Base-by-base conservation (phyloP, 2,797 vertebrate species). In the Odontamblyopus lacepedii region DNA sequence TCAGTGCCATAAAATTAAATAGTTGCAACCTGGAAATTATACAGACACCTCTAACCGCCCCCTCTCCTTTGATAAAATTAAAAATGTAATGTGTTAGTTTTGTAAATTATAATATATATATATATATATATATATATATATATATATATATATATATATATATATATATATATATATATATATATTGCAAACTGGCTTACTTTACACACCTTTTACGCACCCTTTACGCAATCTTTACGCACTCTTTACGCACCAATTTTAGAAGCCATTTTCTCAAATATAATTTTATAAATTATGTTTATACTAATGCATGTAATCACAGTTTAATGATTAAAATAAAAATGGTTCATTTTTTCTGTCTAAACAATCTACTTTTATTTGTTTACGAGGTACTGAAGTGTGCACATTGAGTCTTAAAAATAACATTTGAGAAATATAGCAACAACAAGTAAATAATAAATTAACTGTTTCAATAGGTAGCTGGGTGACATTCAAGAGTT, bases 391-490 rank as follows among this genome's bases (percentile, higher is more conserved):
- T 94, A 93, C 92, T 85, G 66, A 77, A 76, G 80, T 84, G 89
- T 92, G 87, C 86, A 93, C 86, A 91, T 88, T 85, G 73, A 79
- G 72, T 72, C 56, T 59, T 63, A 56, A 68, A 66, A 72, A 78
- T 69, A 59, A 67, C 74, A 71, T 69, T 73, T 63, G 55, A 30
- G 32, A 32, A 51, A 18, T 73, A 77, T 77, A 63, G 32, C 62
- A 63, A 63, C 61, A 63, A 63, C 32, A 63, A 63, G 18, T 35
- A 44, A 83, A 71, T 11, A 83, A 88, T 84, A 90, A 87, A 35
- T 88, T 91, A 91, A 88, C 48, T 76, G 87, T 87, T 79, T 77
- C 87, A 88, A 80, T 90, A 93, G 90, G 90, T 91, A 95, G 92
- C 89, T 86, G 74, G 79, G 82, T 82, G 78, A 94, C 91, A 93